Evolutionary conservation across 2,888 invertebrate genomes (phyloP).

Genomic region (Schizaphis graminum): DNA sequence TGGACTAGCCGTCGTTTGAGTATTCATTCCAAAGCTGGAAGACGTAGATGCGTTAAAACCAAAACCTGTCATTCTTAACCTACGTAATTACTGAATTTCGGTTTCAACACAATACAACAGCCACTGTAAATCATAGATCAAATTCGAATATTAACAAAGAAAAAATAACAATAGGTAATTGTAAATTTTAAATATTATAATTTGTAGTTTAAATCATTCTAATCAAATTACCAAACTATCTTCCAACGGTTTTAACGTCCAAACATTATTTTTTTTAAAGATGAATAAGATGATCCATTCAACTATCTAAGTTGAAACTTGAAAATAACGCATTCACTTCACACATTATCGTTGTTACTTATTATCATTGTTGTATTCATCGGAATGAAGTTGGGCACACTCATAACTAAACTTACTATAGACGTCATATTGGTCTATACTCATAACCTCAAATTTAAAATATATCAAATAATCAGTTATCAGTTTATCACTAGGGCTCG

Average conservation of each 20-base stretch:
- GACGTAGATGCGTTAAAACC: conserved; percentile 41
- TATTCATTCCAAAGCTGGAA: conserved; percentile 43
- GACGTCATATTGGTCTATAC: not conserved
- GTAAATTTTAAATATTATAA: not conserved
- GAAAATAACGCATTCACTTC: not conserved
- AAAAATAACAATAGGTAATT: not conserved
- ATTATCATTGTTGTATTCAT: not conserved
- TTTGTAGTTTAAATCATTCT: not conserved
- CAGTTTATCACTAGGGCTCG: no score
- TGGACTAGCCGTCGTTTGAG: conserved; percentile 49
- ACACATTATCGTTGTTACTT: not conserved
- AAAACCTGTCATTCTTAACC: conserved; percentile 51
- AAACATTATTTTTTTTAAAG: not conserved
- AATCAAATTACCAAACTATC: not conserved
- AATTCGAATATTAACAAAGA: not conserved
- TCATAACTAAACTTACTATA: not conserved
- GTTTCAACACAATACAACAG: not conserved
- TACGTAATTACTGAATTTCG: not conserved
- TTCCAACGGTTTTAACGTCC: not conserved
- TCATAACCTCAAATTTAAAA: not conserved
- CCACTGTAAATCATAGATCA: no score
- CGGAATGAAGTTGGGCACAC: not conserved
- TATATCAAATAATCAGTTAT: not conserved
- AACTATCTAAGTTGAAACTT: not conserved
- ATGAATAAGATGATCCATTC: not conserved